Evolutionary conservation across 2,888 invertebrate species (phyloP), one percentile per base, ranked within the genome.

Genomic region (Ernsta delagoae): DNA sequence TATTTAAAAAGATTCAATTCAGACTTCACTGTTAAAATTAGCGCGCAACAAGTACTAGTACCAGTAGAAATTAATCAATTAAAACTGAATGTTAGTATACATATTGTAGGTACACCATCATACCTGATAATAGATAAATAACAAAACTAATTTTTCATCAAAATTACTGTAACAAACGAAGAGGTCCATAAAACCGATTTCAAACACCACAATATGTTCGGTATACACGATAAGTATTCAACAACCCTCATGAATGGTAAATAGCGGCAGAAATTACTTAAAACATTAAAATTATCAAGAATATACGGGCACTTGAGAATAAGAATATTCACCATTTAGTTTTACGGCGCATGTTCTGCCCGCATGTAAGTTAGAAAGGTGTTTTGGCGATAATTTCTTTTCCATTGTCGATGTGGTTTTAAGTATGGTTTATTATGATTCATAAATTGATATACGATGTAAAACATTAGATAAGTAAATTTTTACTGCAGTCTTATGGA

Each of bases 251-350:
- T 76, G 64, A 66, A 72, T 71, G 70, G 67, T 69, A 70, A 73
- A 43, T 11, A 3, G 57, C 62, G 70, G 70, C 70, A 67, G 64
- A 73, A 66, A 63, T 68, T 82, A 79, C 79, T 82, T 82, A 80
- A 81, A 85, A 86, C 84, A 83, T 78, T 84, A 77, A 80, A 81
- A 79, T 79, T 75, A 59, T 50, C 71, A 79, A 81, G 75, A 78
- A 75, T 75, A 88, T 89, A 81, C 78, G 90, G 89, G 89, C 75
- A 69, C 66, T 61, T 61, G 67, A 45, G 54, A 43, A 67, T 54
- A 34, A 45, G 54, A 43, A 67, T 54, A 34, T 65, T 66, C 60
- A 57, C 57, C 57, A 65, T 50, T 39, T 56, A 60, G 41, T 60
- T 66, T 66, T 61, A 67, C 45, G 54, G 53, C 43, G 65, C 65